phyloP scores from a whole-genome alignment of 2,797 vertebrate genomes.

The Percopsis omiscomaycus region DNA sequence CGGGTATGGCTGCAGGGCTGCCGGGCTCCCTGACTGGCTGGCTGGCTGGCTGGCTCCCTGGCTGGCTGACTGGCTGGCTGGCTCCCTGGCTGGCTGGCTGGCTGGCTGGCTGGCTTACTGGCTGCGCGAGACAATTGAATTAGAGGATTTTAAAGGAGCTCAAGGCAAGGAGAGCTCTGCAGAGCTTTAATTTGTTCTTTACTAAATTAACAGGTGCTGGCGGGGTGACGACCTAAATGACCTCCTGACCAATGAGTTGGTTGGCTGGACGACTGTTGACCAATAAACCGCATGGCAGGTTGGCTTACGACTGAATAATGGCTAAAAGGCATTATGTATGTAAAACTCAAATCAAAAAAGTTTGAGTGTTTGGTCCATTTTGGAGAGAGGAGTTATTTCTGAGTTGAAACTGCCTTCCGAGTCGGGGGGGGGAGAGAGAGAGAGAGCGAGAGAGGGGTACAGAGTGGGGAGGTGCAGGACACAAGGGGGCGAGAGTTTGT shows the following conservation, averaged over 20 bases:
- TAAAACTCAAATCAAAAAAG: background rate
- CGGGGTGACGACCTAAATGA: conserved; percentile 17
- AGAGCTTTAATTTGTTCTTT: conserved; percentile 33
- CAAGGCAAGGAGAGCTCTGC: conserved; percentile 32
- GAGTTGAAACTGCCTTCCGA: conserved; percentile 9
- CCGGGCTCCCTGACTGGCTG: background rate
- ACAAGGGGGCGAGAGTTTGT: conserved; percentile 76
- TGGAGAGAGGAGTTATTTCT: conserved; percentile 8
- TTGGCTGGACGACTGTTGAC: conserved; percentile 3
- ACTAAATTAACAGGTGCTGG: conserved; percentile 26
- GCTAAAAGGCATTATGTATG: background rate
- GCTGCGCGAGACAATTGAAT: background rate
- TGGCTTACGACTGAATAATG: background rate
- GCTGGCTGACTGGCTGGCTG: no score
- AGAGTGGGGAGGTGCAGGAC: conserved; percentile 59
- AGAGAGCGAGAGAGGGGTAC: conserved; percentile 28
- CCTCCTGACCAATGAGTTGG: conserved; percentile 15
- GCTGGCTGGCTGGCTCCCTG: background rate
- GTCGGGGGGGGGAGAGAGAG: conserved; percentile 18
- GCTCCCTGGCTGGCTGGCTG: no score
- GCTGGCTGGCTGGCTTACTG: no score
- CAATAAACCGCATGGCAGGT: background rate
- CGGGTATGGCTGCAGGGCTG: background rate
- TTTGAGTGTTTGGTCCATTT: background rate
- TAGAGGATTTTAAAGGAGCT: conserved; percentile 27